Conservation (phyloP, 1,140 invertebrate species). For the Melipona quadrifasciata region DNA sequence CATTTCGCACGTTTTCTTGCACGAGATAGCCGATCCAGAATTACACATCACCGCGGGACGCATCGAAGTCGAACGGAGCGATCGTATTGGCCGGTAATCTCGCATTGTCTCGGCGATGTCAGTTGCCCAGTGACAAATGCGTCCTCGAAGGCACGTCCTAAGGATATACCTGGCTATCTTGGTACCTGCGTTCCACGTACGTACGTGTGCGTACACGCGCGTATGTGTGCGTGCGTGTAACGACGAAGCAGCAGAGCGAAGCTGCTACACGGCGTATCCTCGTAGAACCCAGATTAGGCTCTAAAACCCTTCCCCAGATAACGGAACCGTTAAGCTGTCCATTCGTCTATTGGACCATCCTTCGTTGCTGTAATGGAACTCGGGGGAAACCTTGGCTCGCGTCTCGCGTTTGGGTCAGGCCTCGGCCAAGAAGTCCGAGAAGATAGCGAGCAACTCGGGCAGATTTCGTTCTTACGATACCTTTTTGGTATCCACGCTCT, state of each 20-base stretch:
- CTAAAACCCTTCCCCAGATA: constrained; percentile 73
- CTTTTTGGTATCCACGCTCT: constrained; percentile 2
- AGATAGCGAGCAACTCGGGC: constrained; percentile 26
- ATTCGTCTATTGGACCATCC: constrained; percentile 67
- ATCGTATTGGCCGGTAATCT: constrained; percentile 60
- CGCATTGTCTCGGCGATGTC: constrained; percentile 61
- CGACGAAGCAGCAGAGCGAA: constrained; percentile 48
- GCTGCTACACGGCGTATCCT: constrained; percentile 59
- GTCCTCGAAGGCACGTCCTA: constrained; percentile 48
- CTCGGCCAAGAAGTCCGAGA: background rate
- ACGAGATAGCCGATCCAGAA: constrained; percentile 29
- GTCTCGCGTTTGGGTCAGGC: constrained; percentile 20
- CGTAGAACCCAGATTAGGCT: constrained; percentile 67
- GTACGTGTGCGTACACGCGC: background rate
- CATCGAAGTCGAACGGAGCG: constrained; percentile 28
- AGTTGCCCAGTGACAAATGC: constrained; percentile 68
- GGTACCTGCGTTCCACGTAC: constrained; percentile 55
- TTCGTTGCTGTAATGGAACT: constrained; percentile 53
- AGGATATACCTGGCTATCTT: constrained; percentile 65
- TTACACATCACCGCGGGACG: constrained; percentile 2
- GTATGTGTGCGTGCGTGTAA: constrained; percentile 16
- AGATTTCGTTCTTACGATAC: constrained; percentile 41
- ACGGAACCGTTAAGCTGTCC: constrained; percentile 69
- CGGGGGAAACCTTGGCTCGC: constrained; percentile 36
- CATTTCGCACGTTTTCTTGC: constrained; percentile 30